phyloP scores from a whole-genome alignment of 1,140 invertebrate genomes.

The Caenorhabditis remanei region DNA sequence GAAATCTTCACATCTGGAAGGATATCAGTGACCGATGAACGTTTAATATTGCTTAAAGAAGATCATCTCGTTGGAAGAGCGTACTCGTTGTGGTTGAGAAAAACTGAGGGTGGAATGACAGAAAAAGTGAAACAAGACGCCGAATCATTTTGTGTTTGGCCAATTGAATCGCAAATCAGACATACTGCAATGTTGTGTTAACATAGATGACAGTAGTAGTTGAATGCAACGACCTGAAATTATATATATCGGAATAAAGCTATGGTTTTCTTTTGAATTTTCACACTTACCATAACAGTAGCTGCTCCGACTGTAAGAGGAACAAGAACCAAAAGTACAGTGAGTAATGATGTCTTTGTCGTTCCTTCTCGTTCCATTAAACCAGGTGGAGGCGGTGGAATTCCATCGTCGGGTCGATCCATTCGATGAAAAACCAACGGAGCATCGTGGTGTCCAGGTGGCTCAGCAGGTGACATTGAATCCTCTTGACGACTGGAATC shows the following conservation, averaged over 20 bases:
- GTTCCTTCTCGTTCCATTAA: conserved; percentile 49
- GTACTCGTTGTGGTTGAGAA: conserved; percentile 58
- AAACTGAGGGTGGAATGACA: background rate
- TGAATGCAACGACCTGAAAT: conserved; percentile 66
- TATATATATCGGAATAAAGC: conserved; percentile 20
- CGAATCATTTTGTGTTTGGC: conserved; percentile 59
- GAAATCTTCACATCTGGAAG: conserved; percentile 57
- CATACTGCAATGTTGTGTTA: conserved; percentile 52
- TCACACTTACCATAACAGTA: conserved; percentile 59
- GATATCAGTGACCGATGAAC: conserved; percentile 56
- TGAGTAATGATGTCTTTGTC: conserved; percentile 59
- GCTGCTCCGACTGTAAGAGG: conserved; percentile 64
- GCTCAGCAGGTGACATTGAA: conserved; percentile 43
- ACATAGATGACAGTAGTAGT: conserved; percentile 67
- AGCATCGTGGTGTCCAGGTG: conserved; percentile 51
- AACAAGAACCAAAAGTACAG: conserved; percentile 63
- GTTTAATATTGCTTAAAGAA: conserved; percentile 56
- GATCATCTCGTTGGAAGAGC: conserved; percentile 59
- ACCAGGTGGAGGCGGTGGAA: conserved; percentile 57
- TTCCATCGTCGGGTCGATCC: conserved; percentile 58
- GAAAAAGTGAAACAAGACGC: conserved; percentile 40
- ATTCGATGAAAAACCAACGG: conserved; percentile 60
- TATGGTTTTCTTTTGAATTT: background rate
- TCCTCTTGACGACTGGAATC: conserved; percentile 56
- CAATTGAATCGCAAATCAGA: conserved; percentile 57